Base-by-base conservation (phyloP, 2,888 invertebrate genomes). In the Xestobium rufovillosum region DNA sequence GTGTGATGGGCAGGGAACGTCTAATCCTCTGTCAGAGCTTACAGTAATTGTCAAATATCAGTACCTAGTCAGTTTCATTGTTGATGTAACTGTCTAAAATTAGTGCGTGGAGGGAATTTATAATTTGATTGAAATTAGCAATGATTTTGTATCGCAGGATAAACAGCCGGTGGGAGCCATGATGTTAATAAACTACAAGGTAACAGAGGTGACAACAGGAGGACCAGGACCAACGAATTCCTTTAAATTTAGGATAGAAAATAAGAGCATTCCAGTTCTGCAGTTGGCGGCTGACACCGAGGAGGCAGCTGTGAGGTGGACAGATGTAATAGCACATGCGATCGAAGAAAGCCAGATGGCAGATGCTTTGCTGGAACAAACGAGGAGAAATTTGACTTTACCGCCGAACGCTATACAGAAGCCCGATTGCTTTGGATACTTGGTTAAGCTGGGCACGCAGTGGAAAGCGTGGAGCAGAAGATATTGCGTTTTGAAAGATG, bases 401-500 rank as follows among this genome's bases (percentile, higher is more conserved):
- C 80, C 88, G n/a, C 84, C 88, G 1, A 77, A 78, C 33, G 78
- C 79, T 23, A 82, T 94, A 43, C 74, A 78, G 10, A 73, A 83
- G 41, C 87, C 92, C 0, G 94, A 95, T 60, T 95, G 94, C 66
- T 86, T 85, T 59, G 95, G 95, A n/a, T 87, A 86, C 64, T 74
- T 95, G 39, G 79, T 82, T 67, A 92, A 92, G 67, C 73, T 92
- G 45, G 83, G 84, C 33, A 83, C 80, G 41, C 82, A 84, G 53
- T 85, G 88, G 73, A 84, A 86, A 57, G 83, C 86, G 12, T 95
- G 94, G 92, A 84, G 84, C 42, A 80, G 86, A 56, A 76, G 91
- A 34, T 95, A 91, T 69, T 94, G 92, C 70, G 87, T 96, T 19
- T 74, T 95, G 29, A 95, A 94, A 65, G 92, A 94, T 63, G 95